These are phyloP conservation scores for Zelostemma sp. DNA, from an alignment of 1,140 invertebrate species.

Conservation along the genomic window DNA sequence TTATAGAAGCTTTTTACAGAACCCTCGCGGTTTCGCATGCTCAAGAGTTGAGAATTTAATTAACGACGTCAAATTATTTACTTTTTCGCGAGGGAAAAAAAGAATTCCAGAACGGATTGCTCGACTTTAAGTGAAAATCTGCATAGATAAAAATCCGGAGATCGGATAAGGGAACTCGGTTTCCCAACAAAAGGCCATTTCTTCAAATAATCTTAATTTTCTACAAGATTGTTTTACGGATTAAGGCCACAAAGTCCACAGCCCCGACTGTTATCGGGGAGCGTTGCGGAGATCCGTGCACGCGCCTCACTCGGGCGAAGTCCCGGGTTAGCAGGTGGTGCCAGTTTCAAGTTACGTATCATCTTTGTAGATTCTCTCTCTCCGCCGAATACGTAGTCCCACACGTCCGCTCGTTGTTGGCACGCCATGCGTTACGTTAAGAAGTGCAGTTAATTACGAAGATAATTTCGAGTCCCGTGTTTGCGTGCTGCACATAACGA, in stretches of 20 bases:
- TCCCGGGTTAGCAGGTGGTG: slow-evolving; percentile 59
- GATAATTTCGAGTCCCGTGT: slow-evolving; percentile 69
- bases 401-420: slow-evolving; percentile 62
- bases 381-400: slow-evolving; percentile 57
- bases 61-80: too few relatives aligned
- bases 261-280: not conserved
- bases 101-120: too few relatives aligned
- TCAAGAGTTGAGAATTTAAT: too few relatives aligned
- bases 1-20: too few relatives aligned
- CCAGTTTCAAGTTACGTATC: slow-evolving; percentile 67
- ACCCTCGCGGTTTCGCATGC: too few relatives aligned
- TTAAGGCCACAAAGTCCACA: not conserved
- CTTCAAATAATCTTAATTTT: too few relatives aligned
- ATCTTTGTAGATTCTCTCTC: slow-evolving; percentile 58
- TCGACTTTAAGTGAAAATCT: too few relatives aligned
- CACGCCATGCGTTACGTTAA: slow-evolving; percentile 70
- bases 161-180: too few relatives aligned
- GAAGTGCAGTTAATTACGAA: slow-evolving; percentile 71
- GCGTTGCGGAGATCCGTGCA: not conserved
- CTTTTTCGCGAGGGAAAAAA: too few relatives aligned
- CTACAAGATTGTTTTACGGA: too few relatives aligned
- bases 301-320: slow-evolving; percentile 12
- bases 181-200: too few relatives aligned
- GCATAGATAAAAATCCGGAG: too few relatives aligned
- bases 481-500: slow-evolving; percentile 69